Evolutionary conservation across 2,888 invertebrate species (phyloP).

Genomic region (Hirtodrosophila cameraria): DNA sequence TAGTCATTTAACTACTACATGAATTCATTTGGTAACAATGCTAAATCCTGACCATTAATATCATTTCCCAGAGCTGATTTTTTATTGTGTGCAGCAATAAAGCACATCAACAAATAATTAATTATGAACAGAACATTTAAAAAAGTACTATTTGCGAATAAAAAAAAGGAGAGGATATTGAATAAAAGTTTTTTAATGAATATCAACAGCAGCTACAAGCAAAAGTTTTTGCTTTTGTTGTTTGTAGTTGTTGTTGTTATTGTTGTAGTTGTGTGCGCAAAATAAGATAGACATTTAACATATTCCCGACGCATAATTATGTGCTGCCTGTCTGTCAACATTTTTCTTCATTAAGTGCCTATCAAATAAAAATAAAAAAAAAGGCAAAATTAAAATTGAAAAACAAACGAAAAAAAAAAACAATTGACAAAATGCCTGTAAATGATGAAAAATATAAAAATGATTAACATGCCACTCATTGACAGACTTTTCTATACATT

Average conservation of each 20-base stretch:
- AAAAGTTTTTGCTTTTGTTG: background rate
- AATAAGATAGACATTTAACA: conserved; percentile 33
- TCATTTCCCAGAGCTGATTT: conserved; percentile 18
- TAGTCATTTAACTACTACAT: conserved; percentile 26
- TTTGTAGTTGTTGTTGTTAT: too few relatives aligned
- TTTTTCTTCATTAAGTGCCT: conserved; percentile 53
- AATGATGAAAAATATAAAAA: conserved; percentile 35
- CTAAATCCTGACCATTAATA: conserved; percentile 47
- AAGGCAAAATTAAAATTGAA: conserved; percentile 28
- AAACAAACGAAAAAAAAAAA: conserved; percentile 20
- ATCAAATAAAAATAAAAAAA: conserved; percentile 30
- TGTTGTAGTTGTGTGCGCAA: background rate
- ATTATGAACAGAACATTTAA: conserved; percentile 38
- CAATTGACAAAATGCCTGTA: conserved; percentile 26
- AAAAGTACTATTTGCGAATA: conserved; percentile 1
- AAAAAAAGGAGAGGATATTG: conserved; percentile 4
- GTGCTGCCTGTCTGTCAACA: conserved; percentile 27
- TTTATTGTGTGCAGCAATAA: conserved; percentile 8
- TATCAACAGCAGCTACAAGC: background rate
- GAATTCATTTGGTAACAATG: conserved; percentile 38
- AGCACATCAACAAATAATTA: conserved; percentile 43
- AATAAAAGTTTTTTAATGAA: conserved; percentile 21
- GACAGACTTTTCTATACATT: conserved; percentile 26
- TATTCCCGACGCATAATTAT: conserved; percentile 14
- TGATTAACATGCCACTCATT: conserved; percentile 44